phyloP scores from a whole-genome alignment of 2,888 invertebrate genomes.

The Charanyca ferruginea region DNA sequence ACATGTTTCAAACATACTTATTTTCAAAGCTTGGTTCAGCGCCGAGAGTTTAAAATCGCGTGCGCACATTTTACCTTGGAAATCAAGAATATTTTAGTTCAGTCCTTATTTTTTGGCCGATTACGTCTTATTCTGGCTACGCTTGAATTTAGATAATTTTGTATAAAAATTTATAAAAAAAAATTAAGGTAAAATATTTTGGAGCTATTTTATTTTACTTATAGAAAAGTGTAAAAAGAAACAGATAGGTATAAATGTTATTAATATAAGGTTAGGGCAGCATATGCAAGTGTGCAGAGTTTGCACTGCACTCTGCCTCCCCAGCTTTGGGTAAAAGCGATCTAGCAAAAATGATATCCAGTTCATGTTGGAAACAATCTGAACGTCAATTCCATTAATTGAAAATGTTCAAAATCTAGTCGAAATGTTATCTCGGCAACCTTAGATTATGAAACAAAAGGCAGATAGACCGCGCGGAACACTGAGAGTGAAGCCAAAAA shows the following conservation, averaged over 20 bases:
- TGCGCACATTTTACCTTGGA: not conserved
- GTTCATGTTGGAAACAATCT: no score
- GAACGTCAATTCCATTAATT: no score
- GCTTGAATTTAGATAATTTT: slow-evolving; percentile 6
- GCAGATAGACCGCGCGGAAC: no score
- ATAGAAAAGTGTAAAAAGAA: slow-evolving; percentile 5
- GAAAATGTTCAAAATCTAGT: no score
- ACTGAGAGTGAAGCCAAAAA: no score
- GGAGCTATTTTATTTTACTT: slow-evolving; percentile 16
- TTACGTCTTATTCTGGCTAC: not conserved
- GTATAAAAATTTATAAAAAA: slow-evolving; percentile 25
- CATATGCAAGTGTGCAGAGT: slow-evolving; percentile 6
- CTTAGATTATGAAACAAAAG: no score
- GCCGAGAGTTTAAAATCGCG: not conserved
- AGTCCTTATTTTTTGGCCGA: no score
- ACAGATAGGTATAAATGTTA: slow-evolving; percentile 7
- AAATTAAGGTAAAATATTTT: slow-evolving; percentile 12
- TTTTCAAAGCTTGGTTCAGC: not conserved
- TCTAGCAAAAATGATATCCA: not conserved
- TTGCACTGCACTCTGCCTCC: not conserved
- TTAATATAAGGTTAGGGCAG: not conserved
- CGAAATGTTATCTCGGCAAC: no score
- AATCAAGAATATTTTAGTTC: no score
- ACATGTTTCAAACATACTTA: not conserved
- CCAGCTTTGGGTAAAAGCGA: not conserved